Base-by-base conservation (phyloP, 2,797 vertebrate genomes). In the Garrulus glandarius region DNA sequence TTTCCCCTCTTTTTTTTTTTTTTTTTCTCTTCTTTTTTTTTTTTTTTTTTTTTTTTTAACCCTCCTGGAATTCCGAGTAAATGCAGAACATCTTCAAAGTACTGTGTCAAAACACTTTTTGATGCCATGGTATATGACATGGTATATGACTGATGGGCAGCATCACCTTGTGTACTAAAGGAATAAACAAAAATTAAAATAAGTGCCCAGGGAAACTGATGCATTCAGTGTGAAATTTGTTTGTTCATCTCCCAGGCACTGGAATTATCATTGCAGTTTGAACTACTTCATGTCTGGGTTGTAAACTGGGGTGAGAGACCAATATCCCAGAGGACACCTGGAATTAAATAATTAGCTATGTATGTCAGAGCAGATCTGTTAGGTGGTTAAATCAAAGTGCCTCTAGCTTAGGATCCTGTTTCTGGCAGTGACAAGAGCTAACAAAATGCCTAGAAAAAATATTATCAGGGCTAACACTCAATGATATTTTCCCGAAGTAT, bases 171-270 rank as follows among this genome's bases (percentile, higher is more conserved):
- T 41, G 41, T 59, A 41, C 47, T 74, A 52, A 91, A 85, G 57
- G 57, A 92, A 63, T 59, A 70, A 79, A 52, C 16, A 93, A 68
- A 85, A 96, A 59, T 89, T 2, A 87, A 92, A 80, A 67, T 76
- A 93, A 56, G 27, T 80, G 70, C 74, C 29, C 9, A 32, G 60
- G 52, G 29, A 86, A 77, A 44, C 26, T 14, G 24, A 46, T 71
- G 34, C 12, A 34, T 67, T 84, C 49, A 41, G 22, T 3, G 2
- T 86, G 49, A 84, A 65, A 63, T 67, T 46, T 44, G 32, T 88
- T 70, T 60, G 15, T 81, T 94, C 47, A 53, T 83, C 71, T 89
- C 39, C 36, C 27, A 32, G 3, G 9, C 2, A 1, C 56, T 57
- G 46, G 63, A 89, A 87, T 63, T 87, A 47, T n/a, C 30, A 44